A percentile compares a stretch with the other conserved stretches of the same genome.
phyloP scores from a whole-genome alignment of 2,888 invertebrate species.

The Troides helena region DNA sequence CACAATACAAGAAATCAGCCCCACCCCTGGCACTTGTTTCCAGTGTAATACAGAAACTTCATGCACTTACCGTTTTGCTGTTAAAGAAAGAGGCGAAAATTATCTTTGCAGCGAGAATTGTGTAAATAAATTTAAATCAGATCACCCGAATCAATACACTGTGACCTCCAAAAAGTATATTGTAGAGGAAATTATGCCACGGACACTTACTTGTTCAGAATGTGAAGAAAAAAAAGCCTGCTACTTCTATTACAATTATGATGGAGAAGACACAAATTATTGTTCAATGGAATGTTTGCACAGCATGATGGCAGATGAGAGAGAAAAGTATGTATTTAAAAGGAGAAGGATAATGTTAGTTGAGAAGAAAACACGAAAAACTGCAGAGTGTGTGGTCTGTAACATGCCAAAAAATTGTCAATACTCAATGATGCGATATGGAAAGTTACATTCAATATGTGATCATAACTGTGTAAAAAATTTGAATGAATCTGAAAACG shows the following conservation, averaged over 20 bases:
- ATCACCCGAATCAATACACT: slow-evolving; percentile 55
- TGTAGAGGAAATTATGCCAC: slow-evolving; percentile 64
- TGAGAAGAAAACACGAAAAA: slow-evolving; percentile 50
- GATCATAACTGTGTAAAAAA: slow-evolving; percentile 79
- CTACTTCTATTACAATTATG: slow-evolving; percentile 71
- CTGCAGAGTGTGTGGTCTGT: slow-evolving; percentile 72
- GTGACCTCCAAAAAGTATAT: slow-evolving; percentile 61
- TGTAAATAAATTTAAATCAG: slow-evolving; percentile 63
- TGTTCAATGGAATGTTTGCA: slow-evolving; percentile 78
- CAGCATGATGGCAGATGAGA: slow-evolving; percentile 76
- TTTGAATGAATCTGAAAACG: slow-evolving; percentile 62
- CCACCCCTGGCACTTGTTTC: slow-evolving; percentile 62
- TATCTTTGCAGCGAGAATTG: slow-evolving; percentile 76
- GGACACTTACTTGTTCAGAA: slow-evolving; percentile 57
- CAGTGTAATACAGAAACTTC: slow-evolving; percentile 61
- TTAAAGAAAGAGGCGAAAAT: slow-evolving; percentile 50
- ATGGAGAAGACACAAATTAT: slow-evolving; percentile 72
- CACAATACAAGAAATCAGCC: slow-evolving; percentile 64
- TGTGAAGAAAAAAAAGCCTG: slow-evolving; percentile 69
- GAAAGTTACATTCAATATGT: slow-evolving; percentile 75
- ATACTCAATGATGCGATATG: slow-evolving; percentile 74
- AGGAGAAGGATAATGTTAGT: slow-evolving; percentile 75
- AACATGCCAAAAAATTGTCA: slow-evolving; percentile 68
- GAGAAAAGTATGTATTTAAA: slow-evolving; percentile 77
- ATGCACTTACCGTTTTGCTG: slow-evolving; percentile 57